A percentile compares a stretch with the other conserved stretches of the same genome.
Conservation (phyloP, 1,140 invertebrate species). For the Cyclargus thomasi region DNA sequence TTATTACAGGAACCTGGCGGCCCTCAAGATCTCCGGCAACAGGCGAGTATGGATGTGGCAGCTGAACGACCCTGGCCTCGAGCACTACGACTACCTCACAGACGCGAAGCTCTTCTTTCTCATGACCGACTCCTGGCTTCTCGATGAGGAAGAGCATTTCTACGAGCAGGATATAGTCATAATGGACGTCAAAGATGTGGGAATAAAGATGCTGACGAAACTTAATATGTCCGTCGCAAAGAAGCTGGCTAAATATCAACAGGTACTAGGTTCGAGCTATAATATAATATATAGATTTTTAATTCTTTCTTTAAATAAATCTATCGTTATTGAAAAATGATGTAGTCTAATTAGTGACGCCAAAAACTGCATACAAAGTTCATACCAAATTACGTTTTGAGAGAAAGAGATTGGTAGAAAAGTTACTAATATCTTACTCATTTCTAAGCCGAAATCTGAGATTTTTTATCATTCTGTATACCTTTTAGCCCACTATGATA, state of each 20-base stretch:
- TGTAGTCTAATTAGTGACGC: too few species aligned
- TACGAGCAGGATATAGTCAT: slow-evolving; percentile 79
- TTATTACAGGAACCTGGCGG: slow-evolving; percentile 51
- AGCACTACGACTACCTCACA: slow-evolving; percentile 79
- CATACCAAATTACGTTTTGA: too few species aligned
- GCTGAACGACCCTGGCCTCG: slow-evolving; percentile 77
- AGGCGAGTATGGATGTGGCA: slow-evolving; percentile 77
- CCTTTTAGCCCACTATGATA: too few species aligned
- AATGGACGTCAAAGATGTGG: slow-evolving; percentile 80
- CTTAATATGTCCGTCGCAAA: slow-evolving; percentile 52
- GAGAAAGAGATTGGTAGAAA: too few species aligned
- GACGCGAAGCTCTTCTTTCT: slow-evolving; percentile 80
- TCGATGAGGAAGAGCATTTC: slow-evolving; percentile 52
- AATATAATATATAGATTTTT: too few species aligned
- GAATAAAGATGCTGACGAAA: slow-evolving; percentile 76
- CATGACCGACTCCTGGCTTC: slow-evolving; percentile 78
- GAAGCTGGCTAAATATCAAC: slow-evolving; percentile 54
- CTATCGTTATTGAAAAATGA: too few species aligned
- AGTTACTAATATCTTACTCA: too few species aligned
- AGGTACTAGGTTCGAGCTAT: slow-evolving; percentile 33
- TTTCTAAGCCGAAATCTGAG: too few species aligned
- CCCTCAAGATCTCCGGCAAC: slow-evolving; percentile 63
- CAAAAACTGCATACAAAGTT: too few species aligned
- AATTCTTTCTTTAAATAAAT: too few species aligned
- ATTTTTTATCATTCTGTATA: too few species aligned